Evolutionary conservation across 2,797 vertebrate genomes (phyloP).

Genomic region (Choloepus didactylus): DNA sequence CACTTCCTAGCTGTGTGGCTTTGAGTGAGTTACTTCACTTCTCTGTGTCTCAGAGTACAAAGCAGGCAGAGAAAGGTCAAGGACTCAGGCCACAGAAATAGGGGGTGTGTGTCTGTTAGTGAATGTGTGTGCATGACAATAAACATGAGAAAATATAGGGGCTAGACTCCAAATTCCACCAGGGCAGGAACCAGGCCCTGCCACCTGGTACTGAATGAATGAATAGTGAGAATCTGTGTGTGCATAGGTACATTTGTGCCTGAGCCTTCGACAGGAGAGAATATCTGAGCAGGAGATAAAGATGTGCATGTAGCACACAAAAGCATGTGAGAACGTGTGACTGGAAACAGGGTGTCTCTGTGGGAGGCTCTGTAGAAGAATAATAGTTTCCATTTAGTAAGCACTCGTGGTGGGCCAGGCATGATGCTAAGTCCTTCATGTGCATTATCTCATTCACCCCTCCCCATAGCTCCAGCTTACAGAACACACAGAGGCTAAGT

Average conservation of each 20-base stretch:
- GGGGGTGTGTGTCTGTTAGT: background rate
- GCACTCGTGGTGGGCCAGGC: background rate
- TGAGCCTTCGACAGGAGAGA: background rate
- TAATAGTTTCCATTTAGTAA: slow-evolving; percentile 71
- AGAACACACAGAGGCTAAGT: background rate
- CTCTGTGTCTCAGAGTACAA: slow-evolving; percentile 53
- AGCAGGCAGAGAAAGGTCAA: slow-evolving; percentile 2
- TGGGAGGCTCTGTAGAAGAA: slow-evolving; percentile 43
- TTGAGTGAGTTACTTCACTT: background rate
- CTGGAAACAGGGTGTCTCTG: background rate
- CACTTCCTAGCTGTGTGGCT: background rate
- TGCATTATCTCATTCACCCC: slow-evolving; percentile 42
- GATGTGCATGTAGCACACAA: background rate
- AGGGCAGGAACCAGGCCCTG: background rate
- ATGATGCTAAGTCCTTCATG: background rate
- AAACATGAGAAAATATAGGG: background rate
- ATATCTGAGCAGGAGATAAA: background rate
- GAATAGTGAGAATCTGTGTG: background rate
- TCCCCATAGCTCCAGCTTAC: background rate
- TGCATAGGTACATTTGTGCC: background rate
- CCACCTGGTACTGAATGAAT: background rate
- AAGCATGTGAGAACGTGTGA: slow-evolving; percentile 11
- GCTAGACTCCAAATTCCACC: background rate
- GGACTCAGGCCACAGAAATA: background rate
- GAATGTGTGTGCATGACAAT: background rate